These are phyloP conservation scores for Arnoldichthys spilopterus DNA, from an alignment of 2,797 vertebrate species.

Conservation along the genomic window DNA sequence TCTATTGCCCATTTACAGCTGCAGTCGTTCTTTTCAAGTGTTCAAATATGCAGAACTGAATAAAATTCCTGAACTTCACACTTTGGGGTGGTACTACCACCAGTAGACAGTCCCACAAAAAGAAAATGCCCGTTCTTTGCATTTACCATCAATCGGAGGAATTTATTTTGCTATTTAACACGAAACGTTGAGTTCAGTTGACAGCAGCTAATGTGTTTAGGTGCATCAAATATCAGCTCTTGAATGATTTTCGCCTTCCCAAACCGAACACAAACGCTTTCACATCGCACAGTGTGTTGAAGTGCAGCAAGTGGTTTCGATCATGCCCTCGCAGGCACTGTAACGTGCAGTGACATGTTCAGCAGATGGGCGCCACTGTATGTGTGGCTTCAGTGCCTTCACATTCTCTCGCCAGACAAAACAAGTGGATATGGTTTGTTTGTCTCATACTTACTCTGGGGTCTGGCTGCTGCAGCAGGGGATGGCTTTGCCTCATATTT, in stretches of 20 bases:
- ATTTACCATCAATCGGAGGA: neutral
- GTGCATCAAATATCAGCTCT: neutral
- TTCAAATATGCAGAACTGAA: neutral
- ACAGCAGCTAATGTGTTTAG: neutral
- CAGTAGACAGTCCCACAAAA: neutral
- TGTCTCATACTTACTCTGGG: constrained; percentile 46
- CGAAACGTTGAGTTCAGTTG: too few species aligned
- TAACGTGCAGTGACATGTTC: constrained; percentile 43
- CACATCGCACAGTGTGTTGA: neutral
- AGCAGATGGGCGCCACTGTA: constrained; percentile 17
- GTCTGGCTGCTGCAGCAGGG: constrained; percentile 26
- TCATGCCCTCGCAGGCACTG: constrained; percentile 22
- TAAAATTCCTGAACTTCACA: neutral
- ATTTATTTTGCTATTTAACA: neutral
- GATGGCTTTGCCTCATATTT: constrained; percentile 54
- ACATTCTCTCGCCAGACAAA: constrained; percentile 44
- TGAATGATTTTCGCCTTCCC: neutral
- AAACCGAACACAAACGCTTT: neutral
- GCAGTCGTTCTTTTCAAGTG: neutral
- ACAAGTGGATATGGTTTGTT: constrained; percentile 51
- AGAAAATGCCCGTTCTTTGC: too few species aligned
- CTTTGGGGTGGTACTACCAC: neutral
- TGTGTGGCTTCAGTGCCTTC: constrained; percentile 32
- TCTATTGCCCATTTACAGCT: neutral
- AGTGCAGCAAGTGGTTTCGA: constrained; percentile 11